Percentiles rank a stretch among this genome's conserved stretches.
Conservation (phyloP, 2,888 invertebrate genomes). For the Epinotia bilunana region DNA sequence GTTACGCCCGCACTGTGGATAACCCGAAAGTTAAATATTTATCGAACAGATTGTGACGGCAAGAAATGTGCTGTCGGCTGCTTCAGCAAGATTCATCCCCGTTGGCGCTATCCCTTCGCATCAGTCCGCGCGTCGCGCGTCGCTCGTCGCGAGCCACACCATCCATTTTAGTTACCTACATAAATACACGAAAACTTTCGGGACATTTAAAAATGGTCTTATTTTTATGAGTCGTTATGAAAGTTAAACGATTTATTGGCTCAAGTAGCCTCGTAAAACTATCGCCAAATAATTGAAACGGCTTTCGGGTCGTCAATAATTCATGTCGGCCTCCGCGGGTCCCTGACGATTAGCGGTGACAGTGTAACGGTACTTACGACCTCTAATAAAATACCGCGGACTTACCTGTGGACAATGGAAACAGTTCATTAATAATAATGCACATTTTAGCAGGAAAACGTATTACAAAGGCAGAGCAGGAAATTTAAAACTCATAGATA, state of each 20-base stretch:
- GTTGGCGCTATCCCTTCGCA: neutral
- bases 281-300: slow-evolving; percentile 23
- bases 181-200: slow-evolving; percentile 17
- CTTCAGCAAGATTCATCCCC: slow-evolving; percentile 24
- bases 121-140: neutral
- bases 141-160: no score
- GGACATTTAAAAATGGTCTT: slow-evolving; percentile 23
- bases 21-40: slow-evolving; percentile 31
- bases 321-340: slow-evolving; percentile 19
- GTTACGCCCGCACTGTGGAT: neutral
- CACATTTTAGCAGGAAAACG: neutral
- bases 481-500: no score
- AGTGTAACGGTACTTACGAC: neutral
- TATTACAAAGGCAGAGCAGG: neutral
- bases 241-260: slow-evolving; percentile 35
- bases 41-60: slow-evolving; percentile 18
- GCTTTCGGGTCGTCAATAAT: slow-evolving; percentile 33
- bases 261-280: slow-evolving; percentile 30
- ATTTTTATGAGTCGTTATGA: slow-evolving; percentile 29
- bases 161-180: slow-evolving; percentile 1
- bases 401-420: slow-evolving; percentile 27
- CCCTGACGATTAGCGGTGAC: slow-evolving; percentile 2
- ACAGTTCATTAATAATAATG: neutral
- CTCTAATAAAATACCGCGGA: neutral
- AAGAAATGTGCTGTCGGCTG: neutral